Base-by-base conservation (phyloP, 1,140 invertebrate species). In the Cotesia typhae region DNA sequence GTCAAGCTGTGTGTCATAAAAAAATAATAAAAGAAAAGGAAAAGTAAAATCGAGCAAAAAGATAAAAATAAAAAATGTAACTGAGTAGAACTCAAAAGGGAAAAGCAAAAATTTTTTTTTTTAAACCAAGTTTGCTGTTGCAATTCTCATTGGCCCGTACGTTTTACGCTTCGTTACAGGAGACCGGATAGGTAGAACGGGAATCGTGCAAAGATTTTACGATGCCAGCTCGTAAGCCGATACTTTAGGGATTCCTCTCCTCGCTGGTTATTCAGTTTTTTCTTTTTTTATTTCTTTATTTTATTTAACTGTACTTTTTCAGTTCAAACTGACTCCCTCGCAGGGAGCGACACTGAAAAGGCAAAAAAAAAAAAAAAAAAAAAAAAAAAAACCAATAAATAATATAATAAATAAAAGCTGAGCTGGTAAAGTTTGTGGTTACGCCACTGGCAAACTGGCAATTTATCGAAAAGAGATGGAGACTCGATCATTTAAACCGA, bases 81-180 rank as follows among this genome's bases (percentile, higher is more conserved):
- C 14, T 6, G 9, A 65, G 60, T 6, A 37, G 59, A 71, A 1
- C 28, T 28, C 28, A 28, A 65, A 52, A 41, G 60, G 28, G 28
- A 35, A 71, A 55, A 71, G 14, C 1, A 41, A 41, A 41, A 47
- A 47, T 3, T 9, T 47, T 9, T 41, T 41, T 47, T 47, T 9
- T 63, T 14, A 9, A 7, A 59, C 7, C 57, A 59, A 70, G 63
- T 65, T 65, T 14, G 51, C 37, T 17, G 60, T 38, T 47, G 52
- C 52, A 35, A 71, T 71, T 63, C 70, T 53, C 61, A 71, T 71
- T 71, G 63, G 70, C 51, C 70, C 17, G 69, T 64, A 65, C 51
- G 64, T 72, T 72, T 72, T 72, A 67, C 71, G 71, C 71, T 72
- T 67, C 55, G 71, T 72, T 72, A 72, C 65, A 60, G 65, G 35